Base-by-base conservation (phyloP, 2,888 invertebrate species). In the Caradrina kadenii region DNA sequence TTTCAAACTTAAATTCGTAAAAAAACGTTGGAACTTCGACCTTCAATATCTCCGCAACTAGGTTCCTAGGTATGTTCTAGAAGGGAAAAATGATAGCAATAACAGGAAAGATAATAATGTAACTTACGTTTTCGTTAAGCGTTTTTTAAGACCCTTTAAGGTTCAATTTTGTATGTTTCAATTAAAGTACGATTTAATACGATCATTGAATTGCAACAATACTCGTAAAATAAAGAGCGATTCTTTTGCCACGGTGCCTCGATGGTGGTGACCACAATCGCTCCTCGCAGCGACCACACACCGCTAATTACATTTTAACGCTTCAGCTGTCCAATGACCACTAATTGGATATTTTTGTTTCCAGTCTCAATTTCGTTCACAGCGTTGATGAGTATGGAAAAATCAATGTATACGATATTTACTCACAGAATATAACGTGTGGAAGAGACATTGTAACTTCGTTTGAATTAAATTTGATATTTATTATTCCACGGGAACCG, bases 291-390 rank as follows among this genome's bases (percentile, higher is more conserved):
- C 26, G 22, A 76, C 83, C 83, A 76, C 82, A 81, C 73, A 72
- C 73, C 82, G 79, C 84, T 89, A 87, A 88, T 89, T 88, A 87
- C 85, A 75, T 76, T 79, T 81, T 81, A 66, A 73, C 80, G 80
- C 78, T 69, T 83, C 83, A 79, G 70, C 78, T 79, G 75, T 58
- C 74, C 72, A 71, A 69, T 70, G 62, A 75, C 76, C 70, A 79
- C 78, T 84, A 85, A 86, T 86, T 84, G 81, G 62, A 69, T 75
- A 80, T 69, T 86, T 83, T 74, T 81, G 78, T 80, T 77, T 73
- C 62, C 70, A 65, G 61, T 67, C 69, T 76, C 69, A 76, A 76
- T 77, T 80, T 76, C 63, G 35, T 45, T 49, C 13, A 42, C 55
- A 22, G 8, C 63, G 31, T 71, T 64, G 66, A 75, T 65, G 62